Evolutionary conservation across 2,113 vertebrate genomes (phyloP).

Genomic region (Syrmaticus mikado): DNA sequence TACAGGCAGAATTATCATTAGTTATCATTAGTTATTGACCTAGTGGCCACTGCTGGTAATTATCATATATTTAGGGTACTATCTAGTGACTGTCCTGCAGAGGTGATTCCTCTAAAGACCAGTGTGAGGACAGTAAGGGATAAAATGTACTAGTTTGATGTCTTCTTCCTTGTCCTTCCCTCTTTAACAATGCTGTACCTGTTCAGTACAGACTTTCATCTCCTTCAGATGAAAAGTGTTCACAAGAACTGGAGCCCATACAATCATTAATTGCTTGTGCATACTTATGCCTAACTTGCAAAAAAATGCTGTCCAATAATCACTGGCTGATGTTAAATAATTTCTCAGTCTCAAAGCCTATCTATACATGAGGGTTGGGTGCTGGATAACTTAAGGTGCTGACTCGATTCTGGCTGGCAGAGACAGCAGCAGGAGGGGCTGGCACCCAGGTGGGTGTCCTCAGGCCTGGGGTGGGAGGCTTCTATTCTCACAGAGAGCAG

Average conservation of each 20-base stretch:
- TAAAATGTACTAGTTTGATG: background rate
- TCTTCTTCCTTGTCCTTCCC: background rate
- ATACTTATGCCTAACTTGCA: background rate
- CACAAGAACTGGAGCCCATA: background rate
- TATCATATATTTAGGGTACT: background rate
- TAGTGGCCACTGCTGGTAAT: background rate
- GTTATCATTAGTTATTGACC: background rate
- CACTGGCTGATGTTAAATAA: background rate
- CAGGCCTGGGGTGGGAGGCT: background rate
- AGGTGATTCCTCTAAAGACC: background rate
- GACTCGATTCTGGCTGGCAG: background rate
- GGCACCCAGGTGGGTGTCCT: background rate
- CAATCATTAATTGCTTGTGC: background rate
- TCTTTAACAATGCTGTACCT: background rate
- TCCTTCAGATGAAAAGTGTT: background rate
- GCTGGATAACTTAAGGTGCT: background rate
- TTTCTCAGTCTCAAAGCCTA: background rate
- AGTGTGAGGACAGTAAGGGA: background rate
- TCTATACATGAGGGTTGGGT: background rate
- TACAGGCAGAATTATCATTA: background rate
- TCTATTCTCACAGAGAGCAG: background rate
- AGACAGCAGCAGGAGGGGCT: background rate
- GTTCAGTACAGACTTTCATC: background rate
- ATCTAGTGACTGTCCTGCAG: background rate
- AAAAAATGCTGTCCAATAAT: background rate